Conservation (phyloP, 2,113 vertebrate species). For the Tonatia bakeri region DNA sequence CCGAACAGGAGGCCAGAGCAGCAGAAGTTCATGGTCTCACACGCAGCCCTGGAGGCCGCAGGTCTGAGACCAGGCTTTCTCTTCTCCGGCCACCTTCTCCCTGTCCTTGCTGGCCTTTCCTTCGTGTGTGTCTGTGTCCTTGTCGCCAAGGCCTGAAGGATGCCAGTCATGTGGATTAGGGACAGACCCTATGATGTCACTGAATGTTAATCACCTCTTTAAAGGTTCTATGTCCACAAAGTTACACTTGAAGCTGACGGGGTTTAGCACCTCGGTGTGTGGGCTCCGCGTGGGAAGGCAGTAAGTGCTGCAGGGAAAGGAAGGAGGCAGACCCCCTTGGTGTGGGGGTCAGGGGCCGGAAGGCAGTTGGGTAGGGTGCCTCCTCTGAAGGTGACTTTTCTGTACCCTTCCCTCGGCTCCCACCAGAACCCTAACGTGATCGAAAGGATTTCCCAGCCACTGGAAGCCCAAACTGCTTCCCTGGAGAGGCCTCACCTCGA, state of each 20-base stretch:
- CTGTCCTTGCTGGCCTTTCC: too few species aligned
- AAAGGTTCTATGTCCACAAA: not conserved
- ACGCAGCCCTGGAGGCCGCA: not conserved
- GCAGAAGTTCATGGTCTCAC: not conserved
- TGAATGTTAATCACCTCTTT: not conserved
- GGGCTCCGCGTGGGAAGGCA: not conserved
- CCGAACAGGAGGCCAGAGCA: not conserved
- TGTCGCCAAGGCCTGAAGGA: not conserved
- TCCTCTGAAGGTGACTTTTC: not conserved
- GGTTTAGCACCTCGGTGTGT: too few species aligned
- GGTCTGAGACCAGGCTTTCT: too few species aligned
- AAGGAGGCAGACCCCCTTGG: not conserved
- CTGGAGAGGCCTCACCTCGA: not conserved
- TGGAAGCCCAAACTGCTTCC: too few species aligned
- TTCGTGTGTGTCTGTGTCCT: accelerated
- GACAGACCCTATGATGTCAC: not conserved
- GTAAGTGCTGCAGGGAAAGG: accelerated
- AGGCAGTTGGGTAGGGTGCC: not conserved
- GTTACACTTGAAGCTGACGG: not conserved
- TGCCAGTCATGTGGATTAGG: not conserved
- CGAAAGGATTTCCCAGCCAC: not conserved
- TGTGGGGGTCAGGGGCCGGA: accelerated
- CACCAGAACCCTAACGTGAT: accelerated
- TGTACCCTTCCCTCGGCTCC: accelerated
- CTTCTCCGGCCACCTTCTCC: not conserved